Evolutionary conservation across 2,113 vertebrate genomes (phyloP).

Genomic region (Ceratotherium simum): DNA sequence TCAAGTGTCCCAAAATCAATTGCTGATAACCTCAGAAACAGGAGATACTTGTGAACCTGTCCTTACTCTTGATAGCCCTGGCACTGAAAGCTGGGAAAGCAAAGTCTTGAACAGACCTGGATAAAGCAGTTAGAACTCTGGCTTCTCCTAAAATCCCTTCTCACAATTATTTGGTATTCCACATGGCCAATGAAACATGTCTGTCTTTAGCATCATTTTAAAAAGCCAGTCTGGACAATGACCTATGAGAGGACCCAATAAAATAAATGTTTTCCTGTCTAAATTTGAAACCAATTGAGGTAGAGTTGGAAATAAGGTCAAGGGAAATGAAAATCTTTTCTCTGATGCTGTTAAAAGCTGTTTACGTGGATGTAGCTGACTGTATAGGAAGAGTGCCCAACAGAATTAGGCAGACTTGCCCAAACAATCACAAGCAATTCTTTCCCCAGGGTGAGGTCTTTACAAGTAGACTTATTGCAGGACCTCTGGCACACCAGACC

Average conservation of each 20-base stretch:
- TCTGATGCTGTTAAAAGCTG: not conserved
- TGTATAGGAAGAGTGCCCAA: not conserved
- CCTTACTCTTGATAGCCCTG: not conserved
- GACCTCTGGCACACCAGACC: not conserved
- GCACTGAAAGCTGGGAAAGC: not conserved
- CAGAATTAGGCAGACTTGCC: not conserved
- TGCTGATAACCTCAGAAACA: not conserved
- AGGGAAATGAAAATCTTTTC: not conserved
- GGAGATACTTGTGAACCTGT: not conserved
- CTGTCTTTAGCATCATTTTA: slow-evolving; percentile 10
- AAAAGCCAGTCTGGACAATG: not conserved
- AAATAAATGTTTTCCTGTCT: not conserved
- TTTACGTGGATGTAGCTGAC: not conserved
- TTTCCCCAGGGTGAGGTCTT: not conserved
- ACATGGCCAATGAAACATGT: not conserved
- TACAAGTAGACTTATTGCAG: not conserved
- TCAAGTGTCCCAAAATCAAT: not conserved
- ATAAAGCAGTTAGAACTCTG: not conserved
- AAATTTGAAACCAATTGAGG: slow-evolving; percentile 8
- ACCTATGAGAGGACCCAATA: not conserved
- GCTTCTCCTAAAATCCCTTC: not conserved
- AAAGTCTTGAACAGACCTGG: not conserved
- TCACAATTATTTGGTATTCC: not conserved
- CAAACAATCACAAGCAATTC: not conserved
- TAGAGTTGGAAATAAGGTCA: not conserved